A percentile compares a stretch with the other conserved stretches of the same genome.
Conservation (phyloP, 2,113 vertebrate species). For the Scartelaos histophorus region DNA sequence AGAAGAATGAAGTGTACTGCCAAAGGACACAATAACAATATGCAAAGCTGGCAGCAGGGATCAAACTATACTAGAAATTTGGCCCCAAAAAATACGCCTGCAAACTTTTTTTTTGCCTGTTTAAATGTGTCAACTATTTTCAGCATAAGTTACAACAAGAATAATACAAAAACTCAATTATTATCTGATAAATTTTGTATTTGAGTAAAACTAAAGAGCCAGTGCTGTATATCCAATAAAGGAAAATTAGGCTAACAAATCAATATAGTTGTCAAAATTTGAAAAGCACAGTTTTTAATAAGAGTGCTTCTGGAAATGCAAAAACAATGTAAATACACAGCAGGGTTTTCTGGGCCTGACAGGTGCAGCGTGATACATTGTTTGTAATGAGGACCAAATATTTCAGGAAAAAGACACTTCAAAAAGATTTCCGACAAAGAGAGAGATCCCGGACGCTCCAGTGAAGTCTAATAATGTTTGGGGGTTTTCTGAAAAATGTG, state of each 20-base stretch:
- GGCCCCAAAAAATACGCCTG: background rate
- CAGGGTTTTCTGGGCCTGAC: background rate
- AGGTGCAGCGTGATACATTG: slow-evolving; percentile 1
- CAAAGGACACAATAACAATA: background rate
- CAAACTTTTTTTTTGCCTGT: no score
- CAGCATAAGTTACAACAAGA: background rate
- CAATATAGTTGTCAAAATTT: background rate
- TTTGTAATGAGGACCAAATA: slow-evolving; percentile 4
- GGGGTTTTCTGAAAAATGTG: slow-evolving; percentile 14
- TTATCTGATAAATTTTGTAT: background rate
- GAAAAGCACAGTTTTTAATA: background rate
- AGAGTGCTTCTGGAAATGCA: background rate
- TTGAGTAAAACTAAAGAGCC: background rate
- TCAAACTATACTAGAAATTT: background rate
- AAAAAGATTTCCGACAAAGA: slow-evolving; percentile 36
- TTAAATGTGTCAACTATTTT: no score
- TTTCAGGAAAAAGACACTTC: slow-evolving; percentile 8
- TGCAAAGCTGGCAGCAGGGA: no score
- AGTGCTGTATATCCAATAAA: background rate
- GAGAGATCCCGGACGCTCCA: slow-evolving; percentile 38
- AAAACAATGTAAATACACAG: background rate
- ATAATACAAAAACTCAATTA: background rate
- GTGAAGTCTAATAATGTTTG: slow-evolving; percentile 39
- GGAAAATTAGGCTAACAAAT: background rate
- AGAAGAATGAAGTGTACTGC: background rate